Conservation (phyloP, 2,888 invertebrate genomes). For the Eristalis tenax region DNA sequence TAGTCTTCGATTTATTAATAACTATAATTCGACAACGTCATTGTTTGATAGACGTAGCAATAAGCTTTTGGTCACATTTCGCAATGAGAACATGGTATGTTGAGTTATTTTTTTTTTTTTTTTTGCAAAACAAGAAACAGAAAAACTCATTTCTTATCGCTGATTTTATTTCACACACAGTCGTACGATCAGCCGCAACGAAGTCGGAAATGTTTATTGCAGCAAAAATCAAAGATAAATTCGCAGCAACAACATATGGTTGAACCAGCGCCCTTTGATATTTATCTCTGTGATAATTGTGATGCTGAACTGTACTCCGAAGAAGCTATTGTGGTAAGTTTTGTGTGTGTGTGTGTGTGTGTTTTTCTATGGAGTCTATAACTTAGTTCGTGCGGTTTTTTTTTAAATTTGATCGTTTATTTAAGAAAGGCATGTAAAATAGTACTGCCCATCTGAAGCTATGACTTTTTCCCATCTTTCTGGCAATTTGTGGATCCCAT, state of each 20-base stretch:
- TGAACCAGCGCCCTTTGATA: slow-evolving; percentile 84
- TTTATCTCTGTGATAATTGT: slow-evolving; percentile 89
- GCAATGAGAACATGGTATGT: slow-evolving; percentile 88
- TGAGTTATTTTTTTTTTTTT: slow-evolving; percentile 64
- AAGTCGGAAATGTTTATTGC: slow-evolving; percentile 81
- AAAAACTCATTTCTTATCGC: neutral
- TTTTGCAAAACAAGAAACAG: neutral
- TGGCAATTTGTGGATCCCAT: no score
- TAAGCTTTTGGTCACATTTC: slow-evolving; percentile 87
- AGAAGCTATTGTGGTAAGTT: slow-evolving; percentile 82
- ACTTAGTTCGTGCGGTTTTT: no score
- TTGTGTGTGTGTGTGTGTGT: no score
- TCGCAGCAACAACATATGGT: slow-evolving; percentile 82
- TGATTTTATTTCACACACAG: slow-evolving; percentile 75
- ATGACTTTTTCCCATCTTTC: no score
- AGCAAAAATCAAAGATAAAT: slow-evolving; percentile 79
- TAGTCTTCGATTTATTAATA: slow-evolving; percentile 86
- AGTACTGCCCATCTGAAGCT: no score
- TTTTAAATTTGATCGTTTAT: no score
- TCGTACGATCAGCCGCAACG: slow-evolving; percentile 80
- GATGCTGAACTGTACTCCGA: slow-evolving; percentile 87
- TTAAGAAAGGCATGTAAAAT: no score
- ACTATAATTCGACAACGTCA: slow-evolving; percentile 88
- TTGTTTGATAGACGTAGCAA: slow-evolving; percentile 86
- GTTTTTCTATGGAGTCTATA: no score